phyloP scores from a whole-genome alignment of 2,113 vertebrate species.

The Pygoscelis antarcticus region DNA sequence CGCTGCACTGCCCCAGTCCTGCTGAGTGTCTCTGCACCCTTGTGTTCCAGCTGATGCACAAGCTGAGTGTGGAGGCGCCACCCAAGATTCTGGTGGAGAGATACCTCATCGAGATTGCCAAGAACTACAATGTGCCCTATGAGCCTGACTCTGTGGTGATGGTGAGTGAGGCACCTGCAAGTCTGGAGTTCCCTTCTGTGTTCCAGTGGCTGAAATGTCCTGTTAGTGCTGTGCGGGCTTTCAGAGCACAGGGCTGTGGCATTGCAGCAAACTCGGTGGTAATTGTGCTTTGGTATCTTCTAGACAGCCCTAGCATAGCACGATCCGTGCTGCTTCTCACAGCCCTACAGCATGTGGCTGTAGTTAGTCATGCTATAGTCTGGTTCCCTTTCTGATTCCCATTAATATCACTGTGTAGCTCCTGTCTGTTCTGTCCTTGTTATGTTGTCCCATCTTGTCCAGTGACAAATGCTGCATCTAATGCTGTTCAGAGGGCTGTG shows the following conservation, averaged over 20 bases:
- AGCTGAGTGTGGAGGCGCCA: constrained; percentile 92
- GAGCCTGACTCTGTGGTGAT: constrained; percentile 95
- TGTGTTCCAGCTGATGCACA: constrained; percentile 90
- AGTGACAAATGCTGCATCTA: neutral
- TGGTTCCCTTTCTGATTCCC: neutral
- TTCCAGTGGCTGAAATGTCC: neutral
- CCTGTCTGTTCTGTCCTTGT: neutral
- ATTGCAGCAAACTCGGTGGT: neutral
- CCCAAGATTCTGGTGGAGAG: constrained; percentile 97
- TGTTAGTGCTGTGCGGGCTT: neutral
- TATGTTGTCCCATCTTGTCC: neutral
- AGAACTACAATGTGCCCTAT: constrained; percentile 97
- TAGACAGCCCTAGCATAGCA: neutral
- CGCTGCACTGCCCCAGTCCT: fast-evolving
- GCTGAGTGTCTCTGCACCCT: neutral
- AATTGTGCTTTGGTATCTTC: neutral
- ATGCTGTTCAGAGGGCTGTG: neutral
- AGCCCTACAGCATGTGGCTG: neutral
- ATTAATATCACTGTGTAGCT: neutral
- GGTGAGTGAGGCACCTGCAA: constrained; percentile 76
- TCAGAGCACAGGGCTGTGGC: neutral
- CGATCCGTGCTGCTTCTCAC: neutral
- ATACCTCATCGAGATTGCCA: constrained; percentile 98
- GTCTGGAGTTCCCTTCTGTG: neutral
- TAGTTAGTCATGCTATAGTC: neutral